Evolutionary conservation across 2,888 invertebrate species (phyloP), one percentile per base, ranked within the genome.

Genomic region (Belgica antarctica): DNA sequence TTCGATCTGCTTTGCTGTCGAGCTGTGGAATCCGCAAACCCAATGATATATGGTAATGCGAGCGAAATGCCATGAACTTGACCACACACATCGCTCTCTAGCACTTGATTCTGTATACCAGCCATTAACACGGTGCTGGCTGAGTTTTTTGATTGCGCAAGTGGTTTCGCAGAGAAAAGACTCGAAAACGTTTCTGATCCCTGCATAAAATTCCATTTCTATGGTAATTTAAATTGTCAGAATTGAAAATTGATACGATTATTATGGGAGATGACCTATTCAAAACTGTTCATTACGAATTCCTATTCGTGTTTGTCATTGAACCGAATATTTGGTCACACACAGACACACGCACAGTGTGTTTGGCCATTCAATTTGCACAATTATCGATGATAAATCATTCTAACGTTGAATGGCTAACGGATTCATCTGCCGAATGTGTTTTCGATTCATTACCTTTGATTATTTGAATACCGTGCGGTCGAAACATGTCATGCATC

Each of bases 391-490:
- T 25, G 19, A 24, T 59, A 27, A 59, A 59, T 59, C 59, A 59
- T 59, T 52, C 59, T 12, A 24, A 27, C 25, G 22, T 59, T 7
- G 3, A 57, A 57, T 15, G 17, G 52, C 24, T 22, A 22, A 52
- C 2, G 25, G 10, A 59, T 3, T 59, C 12, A 59, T 59, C 25
- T 57, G 57, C 57, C 17, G 4, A 52, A 2, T 52, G 19, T n/a
- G n/a, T 59, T 59, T 27, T 27, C 59, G 25, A 25, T 59, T 59
- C 59, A 59, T 59, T 59, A 59, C 27, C 19, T 59, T 59, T 27
- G 27, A 59, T 59, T 59, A 59, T 59, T 25, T 19, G 25, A 25
- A 59, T 59, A 15, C 41, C 15, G 3, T 41, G 41, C 15, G 41
- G 34, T n/a, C n/a, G n/a, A n/a, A n/a, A n/a, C n/a, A n/a, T n/a